Evolutionary conservation across 2,797 vertebrate species (phyloP), one percentile per base, ranked within the genome.

Genomic region (Sternotherus odoratus): DNA sequence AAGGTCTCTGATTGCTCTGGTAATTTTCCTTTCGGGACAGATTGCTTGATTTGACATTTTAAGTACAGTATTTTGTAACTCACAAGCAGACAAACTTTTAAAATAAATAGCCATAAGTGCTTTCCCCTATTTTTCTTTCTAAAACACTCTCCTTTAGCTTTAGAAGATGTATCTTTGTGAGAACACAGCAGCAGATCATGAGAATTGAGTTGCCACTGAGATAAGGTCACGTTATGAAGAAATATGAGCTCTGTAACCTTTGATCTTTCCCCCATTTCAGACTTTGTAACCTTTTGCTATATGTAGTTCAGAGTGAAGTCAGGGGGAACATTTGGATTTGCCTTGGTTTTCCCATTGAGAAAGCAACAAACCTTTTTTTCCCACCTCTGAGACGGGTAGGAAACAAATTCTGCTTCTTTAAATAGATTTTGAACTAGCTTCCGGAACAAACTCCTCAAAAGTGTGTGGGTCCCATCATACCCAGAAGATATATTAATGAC

Each of bases 21-120:
- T 79, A 97, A 97, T 96, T 97, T 97, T 97, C 96, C 88, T 96
- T 97, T 97, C 97, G 95, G 96, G 85, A 4, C 78, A 94, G 94
- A 96, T 95, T 92, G 95, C 92, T 83, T 43, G 94, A 75, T 88
- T 82, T 90, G 95, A 96, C 91, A 5, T 85, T 95, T 95, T 96
- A 97, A 95, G 80, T 94, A 95, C 96, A 96, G 93, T 94, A 94
- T 95, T 95, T 97, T 79, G 86, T 87, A 79, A 26, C 92, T 96
- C 56, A 8, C 81, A 66, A 92, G 86, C 89, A 86, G 86, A 88
- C 48, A 88, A 81, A 80, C 57, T 50, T 89, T 86, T 85, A 69
- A 93, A 89, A 94, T 92, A 79, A 84, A n/a, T 79, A 82, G 83
- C 88, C 39, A 46, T 12, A 30, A 81, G 82, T 0, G 1, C 69